Base-by-base conservation (phyloP, 1,140 invertebrate genomes). In the Ostrea edulis region DNA sequence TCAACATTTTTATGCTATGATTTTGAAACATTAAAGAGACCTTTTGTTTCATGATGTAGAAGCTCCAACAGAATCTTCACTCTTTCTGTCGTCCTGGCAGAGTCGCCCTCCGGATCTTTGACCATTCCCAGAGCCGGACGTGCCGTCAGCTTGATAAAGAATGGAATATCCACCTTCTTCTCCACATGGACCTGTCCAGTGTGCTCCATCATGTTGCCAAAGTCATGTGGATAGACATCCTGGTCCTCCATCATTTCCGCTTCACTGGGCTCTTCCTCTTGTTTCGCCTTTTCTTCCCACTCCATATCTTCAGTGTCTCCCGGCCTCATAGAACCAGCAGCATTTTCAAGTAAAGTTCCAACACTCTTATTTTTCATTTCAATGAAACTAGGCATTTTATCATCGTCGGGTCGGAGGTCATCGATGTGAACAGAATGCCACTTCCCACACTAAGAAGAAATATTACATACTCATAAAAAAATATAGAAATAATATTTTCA, bases 391-490 rank as follows among this genome's bases (percentile, higher is more conserved):
- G 93, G 92, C 82, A 93, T 82, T 8, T 84, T 55, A 17, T 89
- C 81, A 35, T 85, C 77, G 25, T 87, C 55, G 9, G 92, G 89
- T 14, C 88, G 85, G 12, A 94, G 84, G 55, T 94, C 93, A 91
- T 94, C 94, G 35, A 94, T 92, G 85, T 94, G 94, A 4, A 92
- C 90, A 51, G 91, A 94, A 52, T 93, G 91, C 94, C 94, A 94
- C 68, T 88, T 87, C 17, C 93, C 93, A 89, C 91, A 93, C 92
- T 93, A n/a, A 51, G 88, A 84, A 35, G 25, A 29, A 14, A 77
- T 0, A 77, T 62, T 35, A 9, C n/a, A n/a, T 22, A 68, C 25
- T 68, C 7, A 22, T 68, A n/a, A 68, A 44, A 44, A 44, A 44
- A 44, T 62, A 17, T 62, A 62, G 7, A 62, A 62, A 62, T 1